Base-by-base conservation (phyloP, 2,888 invertebrate genomes). In the Sinelater perroti region DNA sequence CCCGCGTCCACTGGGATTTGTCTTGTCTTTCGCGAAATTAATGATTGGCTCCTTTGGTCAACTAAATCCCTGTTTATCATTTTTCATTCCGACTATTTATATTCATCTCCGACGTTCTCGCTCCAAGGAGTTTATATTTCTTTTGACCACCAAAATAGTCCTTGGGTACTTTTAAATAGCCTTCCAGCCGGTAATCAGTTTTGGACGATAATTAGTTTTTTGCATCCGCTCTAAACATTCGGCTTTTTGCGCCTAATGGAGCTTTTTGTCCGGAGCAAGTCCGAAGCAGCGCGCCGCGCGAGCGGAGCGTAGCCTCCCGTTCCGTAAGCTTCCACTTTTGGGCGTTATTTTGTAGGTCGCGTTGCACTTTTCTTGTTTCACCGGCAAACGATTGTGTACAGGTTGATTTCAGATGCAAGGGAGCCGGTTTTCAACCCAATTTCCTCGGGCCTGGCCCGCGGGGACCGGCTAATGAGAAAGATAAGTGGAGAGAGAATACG, bases 381-480 rank as follows among this genome's bases (percentile, higher is more conserved):
- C 24, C 33, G 20, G 28, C 54, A 54, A 54, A 54, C 45, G 45
- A 36, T 26, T 49, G 54, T 58, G 38, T 44, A 42, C 46, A 52
- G 40, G 40, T 38, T 50, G 57, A 52, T 62, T 60, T 54, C 47
- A 59, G 63, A 65, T 56, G 56, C 60, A 56, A 61, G 62, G 59
- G 56, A 66, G 64, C 62, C 65, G 66, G 67, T 65, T 67, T 66
- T 64, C 40, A 59, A 61, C 64, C 60, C 64, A 67, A 67, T 67
- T 67, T 65, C 66, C 61, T 57, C 58, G 52, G 65, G 67, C 56
- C 64, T 60, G 55, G 63, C 65, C 65, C 56, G 56, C 61, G 62
- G 63, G 64, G 65, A 64, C 64, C 60, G 65, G 64, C 65, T 68
- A 68, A 68, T 68, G 67, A 68, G 68, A 67, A 66, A 68, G 65